Base-by-base conservation (phyloP, 2,113 vertebrate genomes). In the Cyprinodon tularosa region DNA sequence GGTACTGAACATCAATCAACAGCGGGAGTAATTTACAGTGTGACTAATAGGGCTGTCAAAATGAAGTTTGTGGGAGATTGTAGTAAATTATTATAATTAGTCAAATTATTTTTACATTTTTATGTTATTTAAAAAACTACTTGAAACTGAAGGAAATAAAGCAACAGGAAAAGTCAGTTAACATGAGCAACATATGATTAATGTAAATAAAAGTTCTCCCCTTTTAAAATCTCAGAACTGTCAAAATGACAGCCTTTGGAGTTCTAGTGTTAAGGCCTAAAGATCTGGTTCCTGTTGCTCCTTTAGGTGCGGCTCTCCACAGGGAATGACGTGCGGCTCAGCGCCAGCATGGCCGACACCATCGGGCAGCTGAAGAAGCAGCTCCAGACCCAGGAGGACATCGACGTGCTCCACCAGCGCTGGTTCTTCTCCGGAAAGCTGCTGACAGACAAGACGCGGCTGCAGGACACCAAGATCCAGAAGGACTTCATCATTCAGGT, bases 401-500 rank as follows among this genome's bases (percentile, higher is more conserved):
- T 99, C 0, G 96, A 98, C 62, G 89, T 95, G 1, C 50, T 91
- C 57, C 95, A 96, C 93, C 98, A 99, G 88, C 96, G 98, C 74
- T 99, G 98, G 98, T 99, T 99, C 94, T 99, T 99, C 93, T 99
- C 97, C 0, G 98, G 98, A 50, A 98, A 99, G 89, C 95, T 99
- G 87, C 97, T 99, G 62, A 98, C 98, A 0, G 98, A 99, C 91
- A 96, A 98, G 85, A 98, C 95, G 0, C 96, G 97, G 57, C 96
- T 99, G 63, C 97, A 98, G 79, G 98, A 99, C 89, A 97, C 97
- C 71, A 99, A 98, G 94, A 98, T 99, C 94, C 98, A 98, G 94
- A 99, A 98, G 92, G 98, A 99, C 95, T 99, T 97, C 84, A 97
- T 99, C 53, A 97, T 99, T 87, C 98, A 99, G 94, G 98, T 99